Evolutionary conservation across 2,888 invertebrate genomes (phyloP).

Genomic region (Erebia ligea): DNA sequence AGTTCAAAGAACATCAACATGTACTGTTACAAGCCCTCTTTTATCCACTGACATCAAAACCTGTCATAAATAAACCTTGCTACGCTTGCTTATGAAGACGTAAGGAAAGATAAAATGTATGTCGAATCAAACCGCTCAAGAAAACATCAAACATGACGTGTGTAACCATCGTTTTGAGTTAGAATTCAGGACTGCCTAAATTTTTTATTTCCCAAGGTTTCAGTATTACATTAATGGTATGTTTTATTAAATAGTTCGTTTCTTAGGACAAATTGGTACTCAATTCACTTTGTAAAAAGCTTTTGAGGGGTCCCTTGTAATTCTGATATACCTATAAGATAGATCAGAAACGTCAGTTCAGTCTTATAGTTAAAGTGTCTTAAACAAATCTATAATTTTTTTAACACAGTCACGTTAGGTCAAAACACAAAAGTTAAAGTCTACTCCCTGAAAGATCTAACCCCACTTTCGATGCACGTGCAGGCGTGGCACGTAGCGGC

Average conservation of each 20-base stretch:
- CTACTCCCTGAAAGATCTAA: too few species aligned
- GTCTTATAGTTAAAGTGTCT: too few species aligned
- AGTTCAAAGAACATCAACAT: background rate
- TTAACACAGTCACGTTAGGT: too few species aligned
- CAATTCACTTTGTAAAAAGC: background rate
- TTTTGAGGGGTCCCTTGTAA: too few species aligned
- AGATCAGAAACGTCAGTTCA: background rate
- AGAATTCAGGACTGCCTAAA: background rate
- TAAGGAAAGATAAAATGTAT: conserved; percentile 1
- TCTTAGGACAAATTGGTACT: background rate
- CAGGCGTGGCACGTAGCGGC: too few species aligned
- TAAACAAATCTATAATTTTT: too few species aligned
- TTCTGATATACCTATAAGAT: background rate
- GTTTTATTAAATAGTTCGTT: background rate
- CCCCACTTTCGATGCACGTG: too few species aligned
- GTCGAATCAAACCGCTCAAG: conserved; percentile 2
- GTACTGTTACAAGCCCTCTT: background rate
- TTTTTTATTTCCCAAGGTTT: background rate
- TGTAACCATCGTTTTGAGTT: background rate
- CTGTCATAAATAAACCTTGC: conserved; percentile 3
- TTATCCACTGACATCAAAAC: background rate
- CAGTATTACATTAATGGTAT: too few species aligned
- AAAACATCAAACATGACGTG: background rate
- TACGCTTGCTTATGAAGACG: background rate
- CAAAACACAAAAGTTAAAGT: too few species aligned